Base-by-base conservation (phyloP, 2,888 invertebrate genomes). In the Lycia hirtaria region DNA sequence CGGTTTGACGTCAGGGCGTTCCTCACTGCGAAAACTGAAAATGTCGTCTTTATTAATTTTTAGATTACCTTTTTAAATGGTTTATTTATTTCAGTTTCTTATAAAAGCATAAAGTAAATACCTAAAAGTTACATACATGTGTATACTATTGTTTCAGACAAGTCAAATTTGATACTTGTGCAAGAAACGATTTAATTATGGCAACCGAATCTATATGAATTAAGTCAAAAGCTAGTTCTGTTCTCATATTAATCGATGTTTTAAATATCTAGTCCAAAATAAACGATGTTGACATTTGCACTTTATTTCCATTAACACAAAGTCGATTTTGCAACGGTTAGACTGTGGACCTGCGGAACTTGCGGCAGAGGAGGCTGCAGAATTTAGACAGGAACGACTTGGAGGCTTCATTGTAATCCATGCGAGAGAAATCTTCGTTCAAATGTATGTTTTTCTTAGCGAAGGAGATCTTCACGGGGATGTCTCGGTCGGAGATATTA, bases 231-330 rank as follows among this genome's bases (percentile, higher is more conserved):
- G n/a, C n/a, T n/a, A n/a, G n/a, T n/a, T n/a, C n/a, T n/a, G n/a
- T n/a, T n/a, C n/a, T 2, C 26, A 41, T 5, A 9, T 6, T 20
- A 30, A n/a, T 71, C 72, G 68, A 37, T 55, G 67, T 73, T 77
- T 75, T 70, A 62, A 74, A 72, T 75, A 64, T 87, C 88, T 90
- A 91, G 90, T 91, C 88, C 72, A 72, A 56, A 86, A 81, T 88
- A 86, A 88, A 88, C 75, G n/a, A 60, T 78, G 80, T 79, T 76
- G 69, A 72, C 64, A 66, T 67, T 60, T 56, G 35, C 65, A 54
- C 53, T 68, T 67, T 64, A 56, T 67, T 56, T 71, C 60, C 49
- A 55, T 57, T 43, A 38, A 5, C 45, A 41, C 22, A 38, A n/a
- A 26, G 32, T 1, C 30, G 10, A 44, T 56, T 47, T 49, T 24